A percentile compares a stretch with the other conserved stretches of the same genome.
These are phyloP conservation scores for Athetis lepigone DNA, from an alignment of 2,888 invertebrate genomes.

Conservation along the genomic window DNA sequence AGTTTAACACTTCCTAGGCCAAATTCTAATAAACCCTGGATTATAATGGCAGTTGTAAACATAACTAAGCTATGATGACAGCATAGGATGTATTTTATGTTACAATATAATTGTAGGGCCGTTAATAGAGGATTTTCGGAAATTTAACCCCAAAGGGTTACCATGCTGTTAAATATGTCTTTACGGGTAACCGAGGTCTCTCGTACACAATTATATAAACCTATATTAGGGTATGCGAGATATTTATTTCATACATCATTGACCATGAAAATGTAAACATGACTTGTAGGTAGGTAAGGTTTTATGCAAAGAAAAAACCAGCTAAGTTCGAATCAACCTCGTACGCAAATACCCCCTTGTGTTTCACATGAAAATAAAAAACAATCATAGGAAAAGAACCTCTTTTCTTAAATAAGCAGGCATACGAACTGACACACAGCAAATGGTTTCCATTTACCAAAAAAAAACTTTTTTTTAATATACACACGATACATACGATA, in stretches of 20 bases:
- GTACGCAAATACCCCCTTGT: too few relatives aligned
- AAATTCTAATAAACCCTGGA: constrained; percentile 16
- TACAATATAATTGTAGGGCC: constrained; percentile 45
- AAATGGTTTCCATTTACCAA: too few relatives aligned
- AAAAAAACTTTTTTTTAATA: too few relatives aligned
- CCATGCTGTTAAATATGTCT: constrained; percentile 51
- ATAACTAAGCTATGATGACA: constrained; percentile 34
- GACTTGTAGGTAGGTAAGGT: constrained; percentile 4
- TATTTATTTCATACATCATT: constrained; percentile 8
- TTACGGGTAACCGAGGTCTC: constrained; percentile 21
- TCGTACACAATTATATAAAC: constrained; percentile 31
- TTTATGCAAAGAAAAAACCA: constrained; percentile 1
- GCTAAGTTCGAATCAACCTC: too few relatives aligned
- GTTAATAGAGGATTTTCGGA: constrained; percentile 49
- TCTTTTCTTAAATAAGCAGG: too few relatives aligned
- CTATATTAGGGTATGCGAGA: constrained; percentile 28
- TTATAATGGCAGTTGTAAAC: constrained; percentile 15
- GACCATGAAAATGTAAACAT: constrained; percentile 10
- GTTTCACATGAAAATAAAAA: too few relatives aligned
- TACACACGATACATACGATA: too few relatives aligned
- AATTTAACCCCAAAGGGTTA: constrained; percentile 38
- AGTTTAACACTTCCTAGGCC: neutral
- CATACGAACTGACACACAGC: too few relatives aligned
- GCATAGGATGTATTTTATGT: constrained; percentile 36
- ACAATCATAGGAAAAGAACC: too few relatives aligned